Evolutionary conservation across 2,797 vertebrate genomes (phyloP), one percentile per base, ranked within the genome.

Genomic region (Paratrypauchen microcephalus): DNA sequence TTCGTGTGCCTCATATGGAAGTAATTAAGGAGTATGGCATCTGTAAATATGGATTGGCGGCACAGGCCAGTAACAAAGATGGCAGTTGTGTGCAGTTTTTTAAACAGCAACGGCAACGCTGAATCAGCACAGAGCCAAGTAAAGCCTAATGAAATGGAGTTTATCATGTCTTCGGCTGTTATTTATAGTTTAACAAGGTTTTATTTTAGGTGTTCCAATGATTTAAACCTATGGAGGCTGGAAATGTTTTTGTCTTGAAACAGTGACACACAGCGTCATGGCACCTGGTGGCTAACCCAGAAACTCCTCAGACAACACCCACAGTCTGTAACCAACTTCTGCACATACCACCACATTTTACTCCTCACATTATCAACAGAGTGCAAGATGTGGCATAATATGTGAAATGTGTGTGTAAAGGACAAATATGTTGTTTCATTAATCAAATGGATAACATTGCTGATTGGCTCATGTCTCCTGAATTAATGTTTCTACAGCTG

Each of bases 201-300:
- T 1, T 18, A 9, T 9, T 36, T 65, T 30, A 26, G 18, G 16
- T 4, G 21, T 47, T 26, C 24, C 13, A 48, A 13, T 19, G 15
- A 65, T n/a, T 30, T 8, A 50, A 45, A 19, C 8, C 24, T 47
- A n/a, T 39, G 12, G 19, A 19, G 9, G 16, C 16, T 9, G 0
- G 8, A 48, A 5, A 50, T 13, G 45, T 28, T 28, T 47, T 65
- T 65, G 63, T 65, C 47, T 50, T 28, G 26, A 28, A 65, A 65
- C 63, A 28, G 63, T 50, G 47, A 28, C 63, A 28, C 63, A 65
- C 63, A 65, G 18, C 63, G 9, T 65, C 63, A 65, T 65, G 63
- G 45, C 63, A 65, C 63, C 63, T 65, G 63, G 63, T 65, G 63
- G 45, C 24, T 65, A 65, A 65, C 63, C 63, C 26, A 65, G 63